Evolutionary conservation across 1,140 invertebrate species (phyloP).

Genomic region (Drosophila nannoptera): DNA sequence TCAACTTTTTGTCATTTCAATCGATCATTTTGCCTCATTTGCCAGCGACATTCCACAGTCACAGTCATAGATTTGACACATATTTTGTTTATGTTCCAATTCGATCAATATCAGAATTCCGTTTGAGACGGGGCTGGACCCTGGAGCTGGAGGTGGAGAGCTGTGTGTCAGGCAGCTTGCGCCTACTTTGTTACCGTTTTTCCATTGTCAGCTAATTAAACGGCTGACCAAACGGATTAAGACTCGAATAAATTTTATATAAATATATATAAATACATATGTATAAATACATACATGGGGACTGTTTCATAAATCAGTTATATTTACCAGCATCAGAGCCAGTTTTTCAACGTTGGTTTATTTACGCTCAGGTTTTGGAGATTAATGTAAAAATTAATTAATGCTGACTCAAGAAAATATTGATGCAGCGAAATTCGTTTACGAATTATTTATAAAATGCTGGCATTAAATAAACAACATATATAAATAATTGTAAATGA

Average conservation of each 20-base stretch:
- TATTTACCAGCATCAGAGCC: neutral
- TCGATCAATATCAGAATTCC: constrained; percentile 25
- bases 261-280: neutral
- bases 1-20: constrained; percentile 53
- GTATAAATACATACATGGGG: neutral
- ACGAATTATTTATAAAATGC: neutral
- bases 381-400: constrained; percentile 4
- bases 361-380: neutral
- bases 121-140: constrained; percentile 16
- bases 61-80: constrained; percentile 44
- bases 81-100: constrained; percentile 21
- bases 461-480: neutral
- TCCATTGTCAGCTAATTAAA: constrained; percentile 66
- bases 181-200: neutral
- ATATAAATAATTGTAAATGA: neutral
- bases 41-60: constrained; percentile 62
- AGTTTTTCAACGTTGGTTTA: neutral
- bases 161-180: constrained; percentile 24
- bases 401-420: neutral
- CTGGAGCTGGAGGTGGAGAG: constrained; percentile 28
- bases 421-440: neutral
- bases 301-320: neutral
- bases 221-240: constrained; percentile 63
- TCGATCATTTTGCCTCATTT: constrained; percentile 60
- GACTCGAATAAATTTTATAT: constrained; percentile 14